Percentiles rank a stretch among this genome's conserved stretches.
Evolutionary conservation across 37 sponge, comb jelly and placozoan species (phyloP).

Genomic region (Halisarca cf. caerulea): DNA sequence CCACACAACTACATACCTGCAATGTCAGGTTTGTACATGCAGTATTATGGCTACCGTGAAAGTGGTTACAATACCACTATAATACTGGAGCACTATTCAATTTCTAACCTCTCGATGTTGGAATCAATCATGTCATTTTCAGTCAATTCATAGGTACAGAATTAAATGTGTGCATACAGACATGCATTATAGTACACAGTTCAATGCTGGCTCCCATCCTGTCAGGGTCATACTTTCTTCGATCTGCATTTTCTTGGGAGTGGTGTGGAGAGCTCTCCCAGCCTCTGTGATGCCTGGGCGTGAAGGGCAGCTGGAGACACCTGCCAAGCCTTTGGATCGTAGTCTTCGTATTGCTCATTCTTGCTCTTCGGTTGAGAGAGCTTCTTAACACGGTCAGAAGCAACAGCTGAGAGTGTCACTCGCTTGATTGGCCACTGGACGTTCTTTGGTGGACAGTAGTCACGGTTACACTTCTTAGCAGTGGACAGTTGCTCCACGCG

Average conservation of each 20-base stretch:
- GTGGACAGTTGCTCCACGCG: conserved; percentile 43
- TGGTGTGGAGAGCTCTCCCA: conserved; percentile 70
- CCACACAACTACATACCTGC: too few species aligned
- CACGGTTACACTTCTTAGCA: conserved; percentile 39
- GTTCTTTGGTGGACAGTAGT: conserved; percentile 39
- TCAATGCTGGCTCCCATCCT: neutral
- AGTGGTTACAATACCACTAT: too few species aligned
- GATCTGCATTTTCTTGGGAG: conserved; percentile 68
- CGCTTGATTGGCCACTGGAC: conserved; percentile 57
- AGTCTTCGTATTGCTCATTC: conserved; percentile 58
- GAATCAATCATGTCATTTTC: too few species aligned
- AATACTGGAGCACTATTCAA: too few species aligned
- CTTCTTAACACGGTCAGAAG: conserved; percentile 62
- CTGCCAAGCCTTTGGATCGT: conserved; percentile 69
- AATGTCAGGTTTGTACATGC: too few species aligned
- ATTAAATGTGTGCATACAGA: too few species aligned
- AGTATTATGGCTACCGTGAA: too few species aligned
- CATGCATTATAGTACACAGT: neutral
- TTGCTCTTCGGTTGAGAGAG: conserved; percentile 56
- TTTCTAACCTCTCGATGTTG: too few species aligned
- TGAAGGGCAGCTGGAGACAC: conserved; percentile 71
- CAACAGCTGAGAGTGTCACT: conserved; percentile 40
- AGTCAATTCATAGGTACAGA: too few species aligned
- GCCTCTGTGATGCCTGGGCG: conserved; percentile 64
- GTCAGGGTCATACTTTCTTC: neutral